Evolutionary conservation across 2,113 vertebrate genomes (phyloP), one percentile per base, ranked within the genome.

Genomic region (Python bivittatus): DNA sequence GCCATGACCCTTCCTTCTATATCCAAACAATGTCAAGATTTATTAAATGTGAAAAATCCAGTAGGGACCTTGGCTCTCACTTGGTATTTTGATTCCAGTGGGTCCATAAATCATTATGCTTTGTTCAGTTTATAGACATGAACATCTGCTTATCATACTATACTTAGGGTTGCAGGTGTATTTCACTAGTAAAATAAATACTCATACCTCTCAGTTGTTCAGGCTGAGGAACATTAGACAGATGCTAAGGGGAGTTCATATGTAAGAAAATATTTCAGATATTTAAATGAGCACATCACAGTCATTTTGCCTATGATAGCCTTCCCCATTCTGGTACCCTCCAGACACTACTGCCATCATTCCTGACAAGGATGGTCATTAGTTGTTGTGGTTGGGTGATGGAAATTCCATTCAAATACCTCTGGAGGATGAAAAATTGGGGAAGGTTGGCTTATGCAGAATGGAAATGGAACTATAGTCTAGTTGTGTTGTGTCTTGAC

Each of bases 81-180:
- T 97, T 25, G 0, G 95, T 95, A 95, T 93, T 96, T 96, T 94
- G 92, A 97, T 94, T 93, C 97, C 96, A 95, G 84, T 1, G 93
- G 94, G 94, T 95, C 96, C 94, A 92, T 94, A 98, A 95, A 94
- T 97, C 96, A 95, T 94, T 29, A 92, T 91, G 89, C n/a, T 7
- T 94, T 90, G 95, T 89, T 97, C 96, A 93, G 93, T 97, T 97
- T 96, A 96, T 96, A 95, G 95, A 95, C 95, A 95, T 58, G 92
- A 96, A 95, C 96, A 97, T 97, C 96, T 97, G 97, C 95, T 97
- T 95, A 95, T 96, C 96, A 94, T 96, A 88, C 94, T 93, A 92
- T 95, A 96, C 95, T 96, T 93, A 96, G 91, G 33, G 91, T 93
- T 97, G 96, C 97, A 98, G 96, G 97, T 98, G 96, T 97, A 97